Base-by-base conservation (phyloP, 2,797 vertebrate species). In the Poeciliopsis gracilis region DNA sequence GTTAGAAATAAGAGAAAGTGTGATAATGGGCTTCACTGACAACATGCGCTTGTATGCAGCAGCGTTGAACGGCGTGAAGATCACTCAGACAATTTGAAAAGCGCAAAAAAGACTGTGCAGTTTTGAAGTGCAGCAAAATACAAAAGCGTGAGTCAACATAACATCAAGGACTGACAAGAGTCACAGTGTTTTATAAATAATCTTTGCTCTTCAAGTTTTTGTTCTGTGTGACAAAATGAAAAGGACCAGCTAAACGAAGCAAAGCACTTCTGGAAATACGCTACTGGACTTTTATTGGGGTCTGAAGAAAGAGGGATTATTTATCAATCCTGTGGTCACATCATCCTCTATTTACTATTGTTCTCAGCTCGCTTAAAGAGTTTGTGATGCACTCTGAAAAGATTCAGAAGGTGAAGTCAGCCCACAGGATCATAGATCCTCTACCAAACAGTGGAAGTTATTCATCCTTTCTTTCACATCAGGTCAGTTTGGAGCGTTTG, bases 201-300 rank as follows among this genome's bases (percentile, higher is more conserved):
- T 89, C 89, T 82, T 33, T 57, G 77, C 66, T 30, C 41, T 36
- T 73, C 75, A 72, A 63, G 25, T 53, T 70, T 75, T 2, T 57
- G 69, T 75, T 87, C 76, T 82, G 87, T 77, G 82, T 86, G 85
- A 83, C 61, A 57, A 78, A 72, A 73, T 80, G 78, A 84, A 77
- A 71, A 84, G 55, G 72, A 79, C 71, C 77, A 53, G 23, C 10
- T 25, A 12, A 28, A 57, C 10, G n/a, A 57, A 57, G 67, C 53
- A 61, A 82, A 33, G 57, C 6, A 20, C 30, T 72, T n/a, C 80
- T n/a, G 20, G 43, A 69, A 61, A 66, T 18, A 61, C 57, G 15
- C 13, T 61, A 61, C 59, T 61, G 57, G 57, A 61, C 6, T 33
- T 61, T 61, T 18, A 33, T 1, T 33, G 30, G 30, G 30, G 59